A percentile compares a stretch with the other conserved stretches of the same genome.
phyloP scores from a whole-genome alignment of 2,113 vertebrate species.

The Noturus placidus region DNA sequence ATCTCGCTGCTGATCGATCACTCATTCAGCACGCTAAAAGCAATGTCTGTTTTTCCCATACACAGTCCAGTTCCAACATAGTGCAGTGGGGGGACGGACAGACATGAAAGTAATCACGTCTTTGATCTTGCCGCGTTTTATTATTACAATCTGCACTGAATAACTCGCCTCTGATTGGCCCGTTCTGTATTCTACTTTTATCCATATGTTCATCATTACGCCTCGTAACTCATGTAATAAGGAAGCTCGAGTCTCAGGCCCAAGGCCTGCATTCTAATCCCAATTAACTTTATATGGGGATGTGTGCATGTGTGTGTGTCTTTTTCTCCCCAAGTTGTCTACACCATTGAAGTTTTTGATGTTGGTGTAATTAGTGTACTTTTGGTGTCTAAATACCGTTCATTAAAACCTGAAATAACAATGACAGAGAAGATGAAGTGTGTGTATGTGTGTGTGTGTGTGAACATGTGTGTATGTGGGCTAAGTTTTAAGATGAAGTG shows the following conservation, averaged over 20 bases:
- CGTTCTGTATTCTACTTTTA: slow-evolving; percentile 62
- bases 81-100: neutral
- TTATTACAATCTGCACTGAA: slow-evolving; percentile 72
- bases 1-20: neutral
- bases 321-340: slow-evolving; percentile 4
- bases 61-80: slow-evolving; percentile 40
- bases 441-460: slow-evolving; percentile 8
- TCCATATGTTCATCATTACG: slow-evolving; percentile 76
- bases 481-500: neutral
- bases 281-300: slow-evolving; percentile 51
- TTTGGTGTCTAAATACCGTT: slow-evolving; percentile 9
- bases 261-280: slow-evolving; percentile 53
- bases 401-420: slow-evolving; percentile 3
- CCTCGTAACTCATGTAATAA: slow-evolving; percentile 51
- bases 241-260: slow-evolving; percentile 41
- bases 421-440: neutral
- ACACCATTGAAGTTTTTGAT: slow-evolving; percentile 25
- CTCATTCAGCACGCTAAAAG: slow-evolving; percentile 17
- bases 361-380: slow-evolving; percentile 35
- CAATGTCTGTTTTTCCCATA: slow-evolving; percentile 17
- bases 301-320: slow-evolving; percentile 9
- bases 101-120: slow-evolving; percentile 69
- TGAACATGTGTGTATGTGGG: neutral
- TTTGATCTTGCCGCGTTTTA: slow-evolving; percentile 73
- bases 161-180: slow-evolving; percentile 71